phyloP scores from a whole-genome alignment of 2,888 invertebrate genomes.

The Tenthredo scrophulariae region DNA sequence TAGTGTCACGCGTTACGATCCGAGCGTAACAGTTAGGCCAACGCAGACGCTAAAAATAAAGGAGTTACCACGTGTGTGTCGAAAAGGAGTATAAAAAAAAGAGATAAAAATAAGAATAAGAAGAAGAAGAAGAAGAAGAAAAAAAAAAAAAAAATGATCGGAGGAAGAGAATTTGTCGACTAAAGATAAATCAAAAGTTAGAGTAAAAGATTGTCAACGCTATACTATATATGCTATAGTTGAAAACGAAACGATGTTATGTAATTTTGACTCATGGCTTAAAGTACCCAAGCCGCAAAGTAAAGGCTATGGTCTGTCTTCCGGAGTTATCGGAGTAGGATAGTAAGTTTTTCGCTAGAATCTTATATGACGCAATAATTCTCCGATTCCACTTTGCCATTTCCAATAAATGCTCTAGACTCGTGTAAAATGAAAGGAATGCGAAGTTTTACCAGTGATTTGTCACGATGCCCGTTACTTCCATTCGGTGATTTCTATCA shows the following conservation, averaged over 20 bases:
- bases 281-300: neutral
- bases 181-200: slow-evolving; percentile 31
- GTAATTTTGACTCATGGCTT: neutral
- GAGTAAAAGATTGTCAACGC: slow-evolving; percentile 20
- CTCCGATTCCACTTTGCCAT: slow-evolving; percentile 35
- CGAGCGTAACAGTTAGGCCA: slow-evolving; percentile 12
- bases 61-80: slow-evolving; percentile 45
- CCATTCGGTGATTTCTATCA: slow-evolving; percentile 28
- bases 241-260: slow-evolving; percentile 6
- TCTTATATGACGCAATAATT: slow-evolving; percentile 41
- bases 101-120: slow-evolving; percentile 51
- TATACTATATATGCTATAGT: too few relatives aligned
- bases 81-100: slow-evolving; percentile 44
- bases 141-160: slow-evolving; percentile 56
- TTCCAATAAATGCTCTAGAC: slow-evolving; percentile 44
- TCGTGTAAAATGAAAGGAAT: slow-evolving; percentile 48
- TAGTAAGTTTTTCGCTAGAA: slow-evolving; percentile 42
- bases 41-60: slow-evolving; percentile 28
- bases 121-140: slow-evolving; percentile 59
- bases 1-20: slow-evolving; percentile 21
- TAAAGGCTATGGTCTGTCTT: neutral
- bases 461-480: slow-evolving; percentile 26
- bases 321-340: neutral
- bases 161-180: slow-evolving; percentile 56
- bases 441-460: slow-evolving; percentile 41